A percentile compares a stretch with the other conserved stretches of the same genome.
Conservation (phyloP, 1,140 invertebrate genomes). For the Drosophila dunni region DNA sequence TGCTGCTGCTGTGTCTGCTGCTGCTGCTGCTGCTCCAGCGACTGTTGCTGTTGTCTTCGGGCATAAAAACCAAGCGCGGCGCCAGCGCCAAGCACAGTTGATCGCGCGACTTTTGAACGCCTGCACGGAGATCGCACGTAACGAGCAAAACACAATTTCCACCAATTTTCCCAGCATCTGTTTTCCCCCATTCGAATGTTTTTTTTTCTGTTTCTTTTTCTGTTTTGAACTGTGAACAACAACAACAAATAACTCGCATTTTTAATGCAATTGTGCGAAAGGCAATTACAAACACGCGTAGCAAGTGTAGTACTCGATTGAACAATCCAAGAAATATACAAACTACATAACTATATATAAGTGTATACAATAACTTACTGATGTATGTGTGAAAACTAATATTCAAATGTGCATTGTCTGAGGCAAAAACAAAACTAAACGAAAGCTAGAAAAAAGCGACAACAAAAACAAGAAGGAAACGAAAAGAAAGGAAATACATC, state of each 20-base stretch:
- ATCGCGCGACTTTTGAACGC: conserved; percentile 79
- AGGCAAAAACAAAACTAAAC: conserved; percentile 1
- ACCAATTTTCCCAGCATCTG: conserved; percentile 40
- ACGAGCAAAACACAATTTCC: conserved; percentile 28
- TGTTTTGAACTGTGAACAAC: conserved; percentile 9
- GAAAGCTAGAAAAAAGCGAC: conserved; percentile 12
- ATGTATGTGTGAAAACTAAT: conserved; percentile 58
- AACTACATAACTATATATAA: conserved; percentile 8
- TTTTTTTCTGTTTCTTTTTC: conserved; percentile 26
- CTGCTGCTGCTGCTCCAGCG: conserved; percentile 23
- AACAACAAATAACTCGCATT: not conserved
- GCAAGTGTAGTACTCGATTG: conserved; percentile 14
- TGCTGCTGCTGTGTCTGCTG: conserved; percentile 12
- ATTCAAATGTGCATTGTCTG: conserved; percentile 56
- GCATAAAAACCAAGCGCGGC: conserved; percentile 74
- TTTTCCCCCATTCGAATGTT: conserved; percentile 11
- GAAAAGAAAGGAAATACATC: conserved; percentile 1
- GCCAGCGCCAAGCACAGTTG: conserved; percentile 73
- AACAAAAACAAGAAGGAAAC: not conserved
- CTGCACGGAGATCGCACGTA: conserved; percentile 45
- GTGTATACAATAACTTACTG: conserved; percentile 1
- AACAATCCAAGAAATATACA: conserved; percentile 23
- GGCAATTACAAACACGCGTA: conserved; percentile 2
- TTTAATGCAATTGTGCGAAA: conserved; percentile 17
- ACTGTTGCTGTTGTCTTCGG: conserved; percentile 18